Conservation (phyloP, 2,113 vertebrate genomes). For the Actenoides lindsayi region DNA sequence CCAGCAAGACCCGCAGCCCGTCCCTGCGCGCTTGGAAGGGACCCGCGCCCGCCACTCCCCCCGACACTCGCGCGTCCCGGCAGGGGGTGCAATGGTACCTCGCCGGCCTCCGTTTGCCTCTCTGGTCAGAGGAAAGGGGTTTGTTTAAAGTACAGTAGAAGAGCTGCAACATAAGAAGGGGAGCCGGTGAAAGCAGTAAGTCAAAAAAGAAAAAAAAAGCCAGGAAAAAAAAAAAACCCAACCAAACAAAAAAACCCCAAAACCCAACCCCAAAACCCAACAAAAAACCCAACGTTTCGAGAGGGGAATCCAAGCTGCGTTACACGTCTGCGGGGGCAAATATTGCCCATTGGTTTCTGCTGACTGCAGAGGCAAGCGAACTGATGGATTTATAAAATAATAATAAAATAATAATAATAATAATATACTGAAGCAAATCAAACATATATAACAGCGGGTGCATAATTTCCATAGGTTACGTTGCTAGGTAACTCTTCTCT, state of each 20-base stretch:
- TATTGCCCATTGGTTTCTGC: conserved; percentile 89
- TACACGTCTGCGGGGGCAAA: conserved; percentile 80
- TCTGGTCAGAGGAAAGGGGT: conserved; percentile 58
- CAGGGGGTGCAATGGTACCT: not conserved
- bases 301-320: conserved; percentile 58
- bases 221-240: too few species aligned
- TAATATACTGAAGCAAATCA: conserved; percentile 73
- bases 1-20: too few species aligned
- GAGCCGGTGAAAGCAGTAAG: conserved; percentile 42
- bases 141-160: conserved; percentile 75
- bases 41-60: not conserved
- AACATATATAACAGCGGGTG: conserved; percentile 69
- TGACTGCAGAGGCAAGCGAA: conserved; percentile 81
- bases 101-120: conserved; percentile 26
- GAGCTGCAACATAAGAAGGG: conserved; percentile 52
- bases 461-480: conserved; percentile 58
- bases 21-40: not conserved
- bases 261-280: not conserved
- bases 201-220: not conserved
- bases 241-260: not conserved
- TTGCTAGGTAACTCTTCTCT: conserved; percentile 70
- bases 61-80: not conserved
- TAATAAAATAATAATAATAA: conserved; percentile 74
- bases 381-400: conserved; percentile 80
- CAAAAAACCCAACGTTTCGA: not conserved